These are phyloP conservation scores for Polia nebulosa DNA, from an alignment of 2,888 invertebrate species.

Conservation along the genomic window DNA sequence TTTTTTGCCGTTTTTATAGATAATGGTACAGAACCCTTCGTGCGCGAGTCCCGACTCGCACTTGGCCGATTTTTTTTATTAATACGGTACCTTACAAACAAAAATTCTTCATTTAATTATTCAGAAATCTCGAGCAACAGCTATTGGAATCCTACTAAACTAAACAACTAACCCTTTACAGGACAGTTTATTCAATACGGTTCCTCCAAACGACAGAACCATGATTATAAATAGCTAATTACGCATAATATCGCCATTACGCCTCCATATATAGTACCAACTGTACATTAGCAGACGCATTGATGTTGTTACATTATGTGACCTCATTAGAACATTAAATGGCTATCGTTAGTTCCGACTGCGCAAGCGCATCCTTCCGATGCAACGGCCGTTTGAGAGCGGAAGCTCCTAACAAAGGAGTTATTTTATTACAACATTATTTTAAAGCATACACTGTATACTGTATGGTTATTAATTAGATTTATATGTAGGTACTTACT, in stretches of 20 bases:
- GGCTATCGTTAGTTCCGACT: slow-evolving; percentile 51
- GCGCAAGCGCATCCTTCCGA: slow-evolving; percentile 58
- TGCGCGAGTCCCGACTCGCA: too few relatives aligned
- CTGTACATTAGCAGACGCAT: slow-evolving; percentile 14
- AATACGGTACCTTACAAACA: too few relatives aligned
- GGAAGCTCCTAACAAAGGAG: slow-evolving; percentile 44
- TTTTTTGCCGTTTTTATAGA: too few relatives aligned
- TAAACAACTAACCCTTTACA: not conserved
- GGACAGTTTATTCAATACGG: not conserved
- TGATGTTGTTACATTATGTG: slow-evolving; percentile 39
- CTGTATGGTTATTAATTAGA: slow-evolving; percentile 10
- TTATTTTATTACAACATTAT: slow-evolving; percentile 48
- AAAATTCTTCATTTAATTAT: too few relatives aligned
- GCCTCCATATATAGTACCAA: slow-evolving; percentile 23
- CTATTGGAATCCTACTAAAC: not conserved
- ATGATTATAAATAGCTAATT: slow-evolving; percentile 2
- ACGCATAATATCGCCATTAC: slow-evolving; percentile 30
- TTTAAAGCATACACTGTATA: slow-evolving; percentile 6
- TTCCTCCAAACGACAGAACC: slow-evolving; percentile 3
- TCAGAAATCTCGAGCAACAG: too few relatives aligned
- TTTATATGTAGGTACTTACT: not conserved
- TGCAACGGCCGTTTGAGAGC: slow-evolving; percentile 48
- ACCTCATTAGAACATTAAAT: slow-evolving; percentile 57
- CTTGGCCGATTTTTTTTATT: too few relatives aligned
- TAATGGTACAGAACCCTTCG: too few relatives aligned